Evolutionary conservation across 2,113 vertebrate species (phyloP).

Genomic region (Chamaetylas fuelleborni): DNA sequence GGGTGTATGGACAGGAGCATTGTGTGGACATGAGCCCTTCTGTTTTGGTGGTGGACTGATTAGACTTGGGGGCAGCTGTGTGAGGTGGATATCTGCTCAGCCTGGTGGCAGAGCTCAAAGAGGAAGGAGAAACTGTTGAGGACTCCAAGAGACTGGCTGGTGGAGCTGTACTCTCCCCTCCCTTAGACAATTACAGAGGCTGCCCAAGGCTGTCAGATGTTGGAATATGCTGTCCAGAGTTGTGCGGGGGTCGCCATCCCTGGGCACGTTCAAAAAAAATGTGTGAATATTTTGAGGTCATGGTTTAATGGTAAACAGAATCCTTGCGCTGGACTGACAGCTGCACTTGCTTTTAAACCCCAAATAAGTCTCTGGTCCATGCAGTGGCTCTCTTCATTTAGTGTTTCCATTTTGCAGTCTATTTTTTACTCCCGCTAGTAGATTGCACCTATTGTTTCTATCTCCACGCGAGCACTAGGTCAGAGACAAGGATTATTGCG

Average conservation of each 20-base stretch:
- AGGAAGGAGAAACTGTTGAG: not conserved
- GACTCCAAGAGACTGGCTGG: accelerated
- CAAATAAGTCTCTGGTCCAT: too few species aligned
- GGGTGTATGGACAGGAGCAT: not conserved
- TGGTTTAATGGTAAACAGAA: not conserved
- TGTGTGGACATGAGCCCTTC: not conserved
- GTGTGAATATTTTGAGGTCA: not conserved
- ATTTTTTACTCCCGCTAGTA: not conserved
- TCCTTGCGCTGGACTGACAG: not conserved
- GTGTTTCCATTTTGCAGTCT: not conserved
- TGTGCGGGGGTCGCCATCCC: not conserved
- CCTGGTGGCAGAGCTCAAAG: not conserved
- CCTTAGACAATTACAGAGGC: not conserved
- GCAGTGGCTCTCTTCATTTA: not conserved
- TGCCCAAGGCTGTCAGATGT: too few species aligned
- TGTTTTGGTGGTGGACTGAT: too few species aligned
- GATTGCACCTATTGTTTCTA: too few species aligned
- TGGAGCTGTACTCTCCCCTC: accelerated
- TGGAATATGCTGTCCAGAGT: not conserved
- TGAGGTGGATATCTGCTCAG: not conserved
- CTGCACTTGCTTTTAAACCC: not conserved
- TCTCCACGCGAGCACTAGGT: not conserved
- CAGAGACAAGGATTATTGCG: not conserved
- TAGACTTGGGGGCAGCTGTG: not conserved
- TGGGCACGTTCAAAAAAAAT: not conserved